Percentiles rank a stretch among this genome's conserved stretches.
Evolutionary conservation across 2,797 vertebrate species (phyloP).

Genomic region (Nothura maculosa): DNA sequence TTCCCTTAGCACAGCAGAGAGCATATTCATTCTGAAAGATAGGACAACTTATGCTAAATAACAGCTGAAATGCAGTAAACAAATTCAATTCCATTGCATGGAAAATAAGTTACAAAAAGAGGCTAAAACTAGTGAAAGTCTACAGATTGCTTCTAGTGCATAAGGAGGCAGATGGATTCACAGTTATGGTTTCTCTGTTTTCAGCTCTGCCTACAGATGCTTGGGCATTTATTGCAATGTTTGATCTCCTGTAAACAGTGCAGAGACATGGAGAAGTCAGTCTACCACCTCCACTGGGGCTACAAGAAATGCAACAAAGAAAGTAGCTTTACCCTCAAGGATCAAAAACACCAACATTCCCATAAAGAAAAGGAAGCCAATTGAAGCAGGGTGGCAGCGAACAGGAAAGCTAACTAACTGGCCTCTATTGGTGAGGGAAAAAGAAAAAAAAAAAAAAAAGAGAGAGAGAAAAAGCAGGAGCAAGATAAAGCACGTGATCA

Average conservation of each 20-base stretch:
- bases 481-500: not conserved
- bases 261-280: not conserved
- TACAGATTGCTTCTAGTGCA: not conserved
- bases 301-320: not conserved
- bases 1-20: not conserved
- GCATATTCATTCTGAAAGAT: not conserved
- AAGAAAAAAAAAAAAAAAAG: not conserved
- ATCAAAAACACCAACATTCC: not conserved
- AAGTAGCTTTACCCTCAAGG: not conserved
- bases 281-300: not conserved
- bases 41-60: not conserved
- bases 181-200: not conserved
- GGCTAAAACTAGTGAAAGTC: not conserved
- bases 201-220: not conserved
- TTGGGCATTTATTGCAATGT: not conserved
- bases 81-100: not conserved
- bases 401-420: not conserved
- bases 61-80: not conserved
- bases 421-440: accelerated
- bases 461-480: not conserved
- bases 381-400: not conserved
- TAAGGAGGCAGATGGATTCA: not conserved
- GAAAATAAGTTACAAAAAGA: not conserved
- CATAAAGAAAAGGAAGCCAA: not conserved
- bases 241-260: not conserved